Percentiles rank a stretch among this genome's conserved stretches.
Conservation (phyloP, 2,797 vertebrate genomes). For the Choloepus didactylus region DNA sequence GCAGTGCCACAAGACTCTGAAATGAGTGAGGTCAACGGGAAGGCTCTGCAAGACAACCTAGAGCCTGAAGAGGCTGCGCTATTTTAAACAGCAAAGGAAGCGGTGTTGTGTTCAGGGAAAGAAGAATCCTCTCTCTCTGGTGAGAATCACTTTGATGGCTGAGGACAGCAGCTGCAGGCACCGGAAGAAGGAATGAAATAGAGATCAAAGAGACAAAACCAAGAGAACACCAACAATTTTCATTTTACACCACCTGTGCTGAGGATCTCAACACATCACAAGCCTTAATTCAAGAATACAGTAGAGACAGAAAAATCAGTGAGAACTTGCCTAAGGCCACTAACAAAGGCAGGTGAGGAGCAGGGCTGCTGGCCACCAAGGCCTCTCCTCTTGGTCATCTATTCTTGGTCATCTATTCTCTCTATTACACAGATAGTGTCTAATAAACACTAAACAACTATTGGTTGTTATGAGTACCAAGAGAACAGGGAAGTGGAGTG, state of each 20-base stretch:
- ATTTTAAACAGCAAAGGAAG: slow-evolving; percentile 70
- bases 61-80: background rate
- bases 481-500: background rate
- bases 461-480: background rate
- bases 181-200: slow-evolving; percentile 39
- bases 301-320: background rate
- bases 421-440: background rate
- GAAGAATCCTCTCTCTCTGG: background rate
- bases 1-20: background rate
- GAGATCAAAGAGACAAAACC: slow-evolving; percentile 63
- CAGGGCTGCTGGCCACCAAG: background rate
- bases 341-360: background rate
- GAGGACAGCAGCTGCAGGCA: slow-evolving; percentile 52
- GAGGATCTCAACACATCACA: slow-evolving; percentile 30
- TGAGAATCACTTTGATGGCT: slow-evolving; percentile 62
- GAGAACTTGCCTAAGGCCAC: background rate
- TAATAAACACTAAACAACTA: slow-evolving; percentile 20
- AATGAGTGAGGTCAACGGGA: background rate
- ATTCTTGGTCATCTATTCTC: no score
- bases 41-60: slow-evolving; percentile 20
- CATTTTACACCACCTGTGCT: slow-evolving; percentile 39
- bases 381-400: background rate
- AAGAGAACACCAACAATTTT: slow-evolving; percentile 15
- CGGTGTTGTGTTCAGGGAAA: slow-evolving; percentile 2
- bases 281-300: slow-evolving; percentile 28